Evolutionary conservation across 1,140 invertebrate genomes (phyloP).

Genomic region (Pseudomyrmex cubaensis): DNA sequence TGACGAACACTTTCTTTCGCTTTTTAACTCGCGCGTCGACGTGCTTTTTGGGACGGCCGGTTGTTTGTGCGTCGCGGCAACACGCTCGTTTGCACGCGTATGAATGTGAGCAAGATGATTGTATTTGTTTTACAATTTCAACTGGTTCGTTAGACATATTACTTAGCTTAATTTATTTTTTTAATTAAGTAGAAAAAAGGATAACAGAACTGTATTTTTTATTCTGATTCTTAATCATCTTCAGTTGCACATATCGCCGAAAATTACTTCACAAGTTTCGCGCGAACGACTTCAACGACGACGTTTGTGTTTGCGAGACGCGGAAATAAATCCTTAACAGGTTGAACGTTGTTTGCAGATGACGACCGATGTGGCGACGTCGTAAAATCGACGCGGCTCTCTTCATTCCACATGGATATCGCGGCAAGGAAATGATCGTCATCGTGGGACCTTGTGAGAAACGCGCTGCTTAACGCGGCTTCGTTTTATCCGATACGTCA

Average conservation of each 20-base stretch:
- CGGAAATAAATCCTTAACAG: conserved; percentile 35
- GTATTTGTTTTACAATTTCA: background rate
- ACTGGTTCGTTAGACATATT: too few relatives aligned
- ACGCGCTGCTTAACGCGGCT: conserved; percentile 37
- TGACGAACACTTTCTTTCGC: conserved; percentile 65
- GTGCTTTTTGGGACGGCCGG: conserved; percentile 8
- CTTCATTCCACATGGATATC: conserved; percentile 26
- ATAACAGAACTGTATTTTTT: background rate
- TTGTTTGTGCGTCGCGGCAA: background rate
- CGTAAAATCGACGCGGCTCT: conserved; percentile 67
- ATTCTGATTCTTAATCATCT: background rate
- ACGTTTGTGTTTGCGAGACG: background rate
- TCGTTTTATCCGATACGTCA: background rate
- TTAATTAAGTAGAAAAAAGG: background rate
- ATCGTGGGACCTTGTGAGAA: conserved; percentile 30
- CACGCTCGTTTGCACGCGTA: background rate
- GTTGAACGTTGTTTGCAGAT: conserved; percentile 66
- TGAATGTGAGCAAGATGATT: background rate
- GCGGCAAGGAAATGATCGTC: conserved; percentile 17
- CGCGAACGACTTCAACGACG: conserved; percentile 36
- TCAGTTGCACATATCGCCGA: too few relatives aligned
- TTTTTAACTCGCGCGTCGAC: conserved; percentile 23
- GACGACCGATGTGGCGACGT: conserved; percentile 65
- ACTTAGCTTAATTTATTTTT: background rate
- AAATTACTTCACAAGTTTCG: background rate